Evolutionary conservation across 2,797 vertebrate species (phyloP), one percentile per base, ranked within the genome.

Genomic region (Gallinago solitaria): DNA sequence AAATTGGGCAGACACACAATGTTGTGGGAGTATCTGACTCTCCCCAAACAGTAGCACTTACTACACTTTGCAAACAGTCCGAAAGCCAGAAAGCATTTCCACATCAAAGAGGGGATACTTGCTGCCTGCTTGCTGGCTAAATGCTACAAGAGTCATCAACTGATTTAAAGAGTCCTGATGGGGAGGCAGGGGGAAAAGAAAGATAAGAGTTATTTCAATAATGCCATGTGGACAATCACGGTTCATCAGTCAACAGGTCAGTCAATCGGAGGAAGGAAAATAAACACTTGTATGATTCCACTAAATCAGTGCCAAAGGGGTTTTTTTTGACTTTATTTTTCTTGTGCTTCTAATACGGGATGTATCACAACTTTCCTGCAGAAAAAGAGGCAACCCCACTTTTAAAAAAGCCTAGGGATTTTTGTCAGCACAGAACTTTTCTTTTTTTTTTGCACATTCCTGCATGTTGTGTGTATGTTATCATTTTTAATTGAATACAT

Each of bases 131-230:
- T 50, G 60, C 76, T 91, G 73, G 64, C 84, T 51, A 70, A 79
- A 73, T 17, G 88, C 63, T 83, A 73, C 39, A 81, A 83, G 16
- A 88, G 73, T 48, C 89, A 91, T 7, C 83, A 47, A 33, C 24
- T 71, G 68, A 87, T 74, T 74, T 61, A 51, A 77, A 92, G 93
- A 75, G 61, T 48, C 48, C n/a, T 75, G 63, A 80, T 51, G 50
- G 35, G 56, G 33, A 86, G 50, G 39, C 47, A 56, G 68, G 37
- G 54, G 35, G 23, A 45, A 71, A 76, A 57, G 33, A 74, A 74
- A 93, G 89, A 56, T 63, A 93, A 76, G 47, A 74, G 57, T 47
- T 71, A 61, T 61, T 86, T 92, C 73, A 92, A 87, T 83, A 81
- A 91, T 0, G 4, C 15, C 53, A 43, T 25, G 41, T 33, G 75